phyloP scores from a whole-genome alignment of 2,797 vertebrate genomes.

The Loris lydekkerianus region DNA sequence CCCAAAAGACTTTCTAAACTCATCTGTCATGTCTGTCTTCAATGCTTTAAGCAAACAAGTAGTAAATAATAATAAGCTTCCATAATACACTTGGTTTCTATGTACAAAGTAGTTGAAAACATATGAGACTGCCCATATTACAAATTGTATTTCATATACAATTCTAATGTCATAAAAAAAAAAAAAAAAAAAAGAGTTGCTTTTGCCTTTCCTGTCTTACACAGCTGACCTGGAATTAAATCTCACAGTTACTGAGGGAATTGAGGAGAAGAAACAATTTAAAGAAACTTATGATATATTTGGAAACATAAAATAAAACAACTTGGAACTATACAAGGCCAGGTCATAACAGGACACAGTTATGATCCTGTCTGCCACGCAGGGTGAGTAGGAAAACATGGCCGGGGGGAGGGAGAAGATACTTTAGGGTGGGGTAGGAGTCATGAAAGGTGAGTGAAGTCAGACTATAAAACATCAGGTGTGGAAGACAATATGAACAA shows the following conservation, averaged over 20 bases:
- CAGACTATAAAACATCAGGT: background rate
- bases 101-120: background rate
- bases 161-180: background rate
- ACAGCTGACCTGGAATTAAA: background rate
- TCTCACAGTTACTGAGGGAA: background rate
- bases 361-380: background rate
- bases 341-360: background rate
- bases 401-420: background rate
- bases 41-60: background rate
- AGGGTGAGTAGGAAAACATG: background rate
- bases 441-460: background rate
- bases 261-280: background rate
- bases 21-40: background rate
- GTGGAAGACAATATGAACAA: background rate
- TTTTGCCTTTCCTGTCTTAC: background rate
- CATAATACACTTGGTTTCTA: background rate
- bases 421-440: background rate
- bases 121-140: background rate
- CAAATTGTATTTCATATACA: background rate
- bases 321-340: background rate
- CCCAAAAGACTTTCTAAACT: background rate
- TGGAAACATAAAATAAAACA: constrained; percentile 23
- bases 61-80: background rate
- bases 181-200: background rate
- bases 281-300: background rate